Conservation (phyloP, 2,888 invertebrate species). For the Chesias legatella region DNA sequence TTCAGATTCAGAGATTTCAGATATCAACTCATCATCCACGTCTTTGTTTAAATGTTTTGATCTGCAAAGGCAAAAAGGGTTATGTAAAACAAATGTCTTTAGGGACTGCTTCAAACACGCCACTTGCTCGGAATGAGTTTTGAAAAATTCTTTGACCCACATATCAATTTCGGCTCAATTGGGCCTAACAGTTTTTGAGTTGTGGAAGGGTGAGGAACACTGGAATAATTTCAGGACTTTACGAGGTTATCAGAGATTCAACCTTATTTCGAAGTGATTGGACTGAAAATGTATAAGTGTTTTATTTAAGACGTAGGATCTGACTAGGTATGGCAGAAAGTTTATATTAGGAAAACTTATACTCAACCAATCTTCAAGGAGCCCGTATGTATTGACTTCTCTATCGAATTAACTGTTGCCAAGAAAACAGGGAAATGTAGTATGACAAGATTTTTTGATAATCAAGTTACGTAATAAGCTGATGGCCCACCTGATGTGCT, state of each 20-base stretch:
- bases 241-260: background rate
- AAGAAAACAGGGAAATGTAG: no score
- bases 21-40: no score
- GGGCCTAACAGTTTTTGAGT: constrained; percentile 22
- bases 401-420: no score
- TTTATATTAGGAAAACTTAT: no score
- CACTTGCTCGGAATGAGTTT: constrained; percentile 21
- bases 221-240: constrained; percentile 10
- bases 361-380: no score
- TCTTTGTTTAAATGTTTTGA: constrained; percentile 11
- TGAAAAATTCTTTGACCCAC: constrained; percentile 23
- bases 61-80: constrained; percentile 20
- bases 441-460: no score
- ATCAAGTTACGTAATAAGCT: no score
- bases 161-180: constrained; percentile 24
- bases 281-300: background rate
- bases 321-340: no score
- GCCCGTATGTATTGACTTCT: no score
- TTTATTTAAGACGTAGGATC: no score
- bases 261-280: constrained; percentile 3
- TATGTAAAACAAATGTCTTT: constrained; percentile 16
- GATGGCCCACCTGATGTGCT: no score
- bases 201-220: constrained; percentile 16
- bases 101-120: constrained; percentile 21
- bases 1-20: no score